Base-by-base conservation (phyloP, 2,888 invertebrate species). In the Latrodectus hesperus region DNA sequence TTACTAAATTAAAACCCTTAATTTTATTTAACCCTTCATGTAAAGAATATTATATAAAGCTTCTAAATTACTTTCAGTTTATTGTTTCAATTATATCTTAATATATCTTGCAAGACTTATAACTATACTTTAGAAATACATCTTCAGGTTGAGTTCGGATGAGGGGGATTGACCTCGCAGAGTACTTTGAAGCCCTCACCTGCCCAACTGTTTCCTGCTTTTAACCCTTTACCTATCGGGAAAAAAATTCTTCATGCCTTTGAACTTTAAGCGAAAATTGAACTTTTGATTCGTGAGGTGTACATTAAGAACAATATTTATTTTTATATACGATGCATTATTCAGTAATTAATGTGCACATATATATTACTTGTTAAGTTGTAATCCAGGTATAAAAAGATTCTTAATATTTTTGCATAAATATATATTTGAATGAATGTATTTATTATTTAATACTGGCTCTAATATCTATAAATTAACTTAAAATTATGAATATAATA, bases 171-270 rank as follows among this genome's bases (percentile, higher is more conserved):
- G 80, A 81, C 80, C 86, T 81, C 81, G 52, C 64, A 12, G 49
- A 70, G 71, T 75, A 71, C 74, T 74, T 68, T 70, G 75, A 22
- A 51, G 12, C 51, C 68, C 75, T 60, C 86, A 86, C 86, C 86
- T 86, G 86, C 85, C 85, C 86, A 81, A 81, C 86, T 71, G 86
- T 86, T 86, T 86, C 86, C 86, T 84, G 86, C 79, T 86, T 81
- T 65, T 65, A 86, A 81, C 86, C 86, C 86, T 86, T 86, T 86
- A 80, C 84, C 76, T 78, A 84, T 84, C 67, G 53, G 67, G 72
- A 86, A 86, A 80, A 73, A 67, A 49, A 38, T 79, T 74, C 79
- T 65, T 74, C 78, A 49, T 79, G 76, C 71, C 71, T 76, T 86
- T 86, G 80, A 86, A 86, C 86, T 86, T 76, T 86, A 26, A 55